These are phyloP conservation scores for Pherbina coryleti DNA, from an alignment of 2,888 invertebrate genomes.

Conservation along the genomic window DNA sequence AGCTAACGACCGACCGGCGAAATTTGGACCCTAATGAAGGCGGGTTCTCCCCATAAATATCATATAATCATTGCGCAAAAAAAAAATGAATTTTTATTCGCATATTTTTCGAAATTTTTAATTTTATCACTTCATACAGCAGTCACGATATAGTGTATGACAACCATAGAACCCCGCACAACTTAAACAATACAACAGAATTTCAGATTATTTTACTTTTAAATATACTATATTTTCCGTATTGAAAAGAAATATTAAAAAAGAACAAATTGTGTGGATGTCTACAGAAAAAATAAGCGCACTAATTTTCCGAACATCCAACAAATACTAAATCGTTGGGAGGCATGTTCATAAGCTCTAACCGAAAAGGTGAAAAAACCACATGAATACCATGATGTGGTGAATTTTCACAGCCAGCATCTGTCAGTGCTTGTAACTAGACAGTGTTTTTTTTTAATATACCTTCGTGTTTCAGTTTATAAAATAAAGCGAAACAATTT, in stretches of 20 bases:
- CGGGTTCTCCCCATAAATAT: slow-evolving; percentile 38
- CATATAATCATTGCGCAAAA: slow-evolving; percentile 31
- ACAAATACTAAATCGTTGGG: slow-evolving; percentile 13
- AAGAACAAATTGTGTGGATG: not conserved
- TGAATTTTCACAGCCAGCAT: slow-evolving; percentile 8
- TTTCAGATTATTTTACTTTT: not conserved
- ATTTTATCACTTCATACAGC: not conserved
- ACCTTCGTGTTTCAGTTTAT: too few relatives aligned
- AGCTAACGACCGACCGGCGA: slow-evolving; percentile 27
- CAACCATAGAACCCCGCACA: not conserved
- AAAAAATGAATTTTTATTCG: not conserved
- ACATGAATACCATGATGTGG: not conserved
- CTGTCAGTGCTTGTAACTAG: not conserved
- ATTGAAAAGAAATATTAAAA: not conserved
- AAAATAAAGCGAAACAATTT: too few relatives aligned
- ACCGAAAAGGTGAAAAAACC: not conserved
- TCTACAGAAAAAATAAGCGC: not conserved
- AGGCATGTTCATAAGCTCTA: not conserved
- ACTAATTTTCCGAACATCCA: not conserved
- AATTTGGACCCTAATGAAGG: slow-evolving; percentile 10
- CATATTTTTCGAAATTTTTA: not conserved
- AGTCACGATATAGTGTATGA: too few relatives aligned
- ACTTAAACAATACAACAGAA: not conserved
- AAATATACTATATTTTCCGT: not conserved
- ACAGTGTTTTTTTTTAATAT: too few relatives aligned